Base-by-base conservation (phyloP, 2,888 invertebrate genomes). In the Cantharis rustica region DNA sequence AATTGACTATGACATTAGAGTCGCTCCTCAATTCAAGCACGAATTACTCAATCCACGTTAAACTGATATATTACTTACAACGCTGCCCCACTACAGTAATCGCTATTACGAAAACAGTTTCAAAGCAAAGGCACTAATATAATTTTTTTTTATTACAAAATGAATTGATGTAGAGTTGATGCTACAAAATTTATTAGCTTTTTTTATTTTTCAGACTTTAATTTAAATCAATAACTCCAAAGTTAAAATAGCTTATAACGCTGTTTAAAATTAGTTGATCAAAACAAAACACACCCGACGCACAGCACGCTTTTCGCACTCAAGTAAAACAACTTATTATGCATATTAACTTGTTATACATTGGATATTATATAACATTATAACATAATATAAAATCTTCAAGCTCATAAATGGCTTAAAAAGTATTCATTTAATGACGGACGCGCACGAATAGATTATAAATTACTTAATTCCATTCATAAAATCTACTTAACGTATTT, bases 1-100 rank as follows among this genome's bases (percentile, higher is more conserved):
- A 69, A 75, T 69, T 68, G 72, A 72, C 20, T 69, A 13, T 23
- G 69, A 69, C 31, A 26, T 26, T 47, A n/a, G 47, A 47, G 47
- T 47, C n/a, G 47, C 47, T 47, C n/a, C 47, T 47, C 47, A 47
- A 47, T 47, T 47, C 7, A 47, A 47, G 64, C 15, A 66, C 17
- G 23, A 66, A 17, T 23, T 16, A 17, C 64, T 23, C 64, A 20
- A 66, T 66, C 23, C 16, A 66, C 64, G 13, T 66, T 66, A 66
- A 66, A 66, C 64, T 66, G 64, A 66, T 66, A 66, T 66, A 66
- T 66, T 66, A 64, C 16, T 16, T 20, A 16, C 16, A 69, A 26
- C 69, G 69, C 64, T 20, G 47, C 47, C 47, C 47, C 64, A 66
- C 64, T 63, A 16, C 23, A 66, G 20, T 66, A 66, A 66, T 66